Base-by-base conservation (phyloP, 92 coral and sea anemone species). In the Parazoanthus atlanticus region DNA sequence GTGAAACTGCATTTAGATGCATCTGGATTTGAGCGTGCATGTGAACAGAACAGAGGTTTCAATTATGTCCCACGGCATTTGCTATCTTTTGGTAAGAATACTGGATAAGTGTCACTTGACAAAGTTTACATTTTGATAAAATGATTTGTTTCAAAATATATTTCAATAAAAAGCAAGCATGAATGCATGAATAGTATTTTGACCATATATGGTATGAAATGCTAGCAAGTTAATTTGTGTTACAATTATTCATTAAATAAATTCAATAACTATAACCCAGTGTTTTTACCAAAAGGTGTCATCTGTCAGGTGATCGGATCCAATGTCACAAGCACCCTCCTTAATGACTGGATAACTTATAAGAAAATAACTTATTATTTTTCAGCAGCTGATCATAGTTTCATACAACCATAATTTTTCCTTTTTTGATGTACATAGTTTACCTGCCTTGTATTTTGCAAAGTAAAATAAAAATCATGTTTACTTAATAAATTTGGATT, bases 181-280 rank as follows among this genome's bases (percentile, higher is more conserved):
- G 26, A 69, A 71, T 84, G 87, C 87, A 84, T 84, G 78, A 69
- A 72, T 16, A 30, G 87, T 84, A 43, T 84, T 84, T 84, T 84
- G 87, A 84, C 87, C 87, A 84, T 69, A 84, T 84, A 84, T 84
- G 87, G 87, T 69, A 41, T 69, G n/a, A 40, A 43, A 21, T 83
- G 38, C 71, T 32, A 34, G 25, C 47, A 32, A 33, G 46, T 17
- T 36, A 25, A n/a, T 8, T n/a, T 83, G 15, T 69, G 16, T 17
- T 3, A 28, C 6, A 21, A n/a, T 26, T 6, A 4, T 70, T 80
- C 28, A 3, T 29, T 74, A 74, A 29, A 29, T 29, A 15, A 61
- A 3, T 23, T 10, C 3, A 30, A 11, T 73, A 32, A 16, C 15
- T 41, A 31, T 30, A 12, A 72, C 78, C 65, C 65, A 43, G 61